Evolutionary conservation across 2,797 vertebrate genomes (phyloP), one percentile per base, ranked within the genome.

Genomic region (Bucorvus abyssinicus): DNA sequence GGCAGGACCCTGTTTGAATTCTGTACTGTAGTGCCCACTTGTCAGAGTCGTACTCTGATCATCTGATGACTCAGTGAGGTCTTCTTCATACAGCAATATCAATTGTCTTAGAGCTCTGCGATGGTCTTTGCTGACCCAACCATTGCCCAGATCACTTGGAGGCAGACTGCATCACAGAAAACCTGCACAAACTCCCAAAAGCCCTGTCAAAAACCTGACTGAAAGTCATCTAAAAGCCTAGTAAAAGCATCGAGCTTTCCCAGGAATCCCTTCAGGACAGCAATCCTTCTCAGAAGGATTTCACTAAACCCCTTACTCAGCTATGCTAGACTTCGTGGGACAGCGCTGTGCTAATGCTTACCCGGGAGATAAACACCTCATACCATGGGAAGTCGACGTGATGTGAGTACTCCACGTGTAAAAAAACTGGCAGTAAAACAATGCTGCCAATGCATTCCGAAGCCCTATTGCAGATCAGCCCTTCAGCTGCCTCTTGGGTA

Each of bases 231-330:
- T 49, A 65, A 87, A 90, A 89, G 30, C 30, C 36, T 74, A 24
- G 24, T 55, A 40, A 27, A 71, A 34, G 47, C 30, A 73, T 4
- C 71, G 44, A 79, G 22, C 40, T 24, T 94, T 82, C 88, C 56
- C 40, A 79, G 50, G 74, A 90, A 79, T 84, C 74, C 55, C 75
- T 74, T 94, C 74, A 79, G 89, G 89, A 92, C 52, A 91, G 44
- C 67, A 82, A 2, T 69, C 55, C 63, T 49, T 50, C 59, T 84
- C 74, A 40, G 83, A 50, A 76, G 67, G 67, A 92, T 93, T 90
- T 76, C 36, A 34, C 26, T 84, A 92, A 93, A 89, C 77, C 83
- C 86, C 47, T 87, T 79, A 84, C 47, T 94, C 80, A 91, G 83
- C 86, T 76, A 14, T 65, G 73, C 67, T 30, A 65, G 80, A 84